Evolutionary conservation across 2,888 invertebrate genomes (phyloP), one percentile per base, ranked within the genome.

Genomic region (Chironomus tentans): DNA sequence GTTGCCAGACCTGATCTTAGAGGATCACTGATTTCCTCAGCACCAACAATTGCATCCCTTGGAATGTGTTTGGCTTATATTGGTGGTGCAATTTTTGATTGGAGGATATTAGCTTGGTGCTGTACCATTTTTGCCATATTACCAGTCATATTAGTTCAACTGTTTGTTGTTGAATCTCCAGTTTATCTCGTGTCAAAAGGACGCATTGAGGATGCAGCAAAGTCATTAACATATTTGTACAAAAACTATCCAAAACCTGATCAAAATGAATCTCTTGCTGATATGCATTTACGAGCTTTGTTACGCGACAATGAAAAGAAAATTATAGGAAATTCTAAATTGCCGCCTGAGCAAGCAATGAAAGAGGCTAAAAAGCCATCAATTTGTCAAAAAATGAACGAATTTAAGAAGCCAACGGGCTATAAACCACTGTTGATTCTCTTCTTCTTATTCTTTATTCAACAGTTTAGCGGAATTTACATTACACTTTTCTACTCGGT

Each of bases 401-500:
- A 38, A 38, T 86, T 88, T 78, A 77, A 85, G 10, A 85, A 85
- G 79, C 87, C 88, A 0, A 87, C 87, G 1, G 88, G 87, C 12
- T 87, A 87, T 82, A 88, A 88, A 79, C 88, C 88, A 0, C 80
- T 88, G 79, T 77, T 85, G 7, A 85, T 88, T 69, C 82, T 88
- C 13, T 84, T 86, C 77, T 83, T 86, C 10, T 81, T 88, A 13
- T 88, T 88, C 80, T 82, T 86, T 68, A 87, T 88, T 79, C 88
- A 88, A 80, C 88, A 88, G 79, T 87, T 87, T 78, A 85, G 87
- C 24, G 88, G 88, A 61, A 87, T 88, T 78, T 88, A 88, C 79
- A 87, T 88, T 6, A 88, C 87, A 0, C 82, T 88, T 1, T 88
- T 88, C 81, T 88, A 87, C 79, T 87, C 88, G 0, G 87, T 88